Evolutionary conservation across 2,797 vertebrate genomes (phyloP).

Genomic region (Neopelma chrysocephalum): DNA sequence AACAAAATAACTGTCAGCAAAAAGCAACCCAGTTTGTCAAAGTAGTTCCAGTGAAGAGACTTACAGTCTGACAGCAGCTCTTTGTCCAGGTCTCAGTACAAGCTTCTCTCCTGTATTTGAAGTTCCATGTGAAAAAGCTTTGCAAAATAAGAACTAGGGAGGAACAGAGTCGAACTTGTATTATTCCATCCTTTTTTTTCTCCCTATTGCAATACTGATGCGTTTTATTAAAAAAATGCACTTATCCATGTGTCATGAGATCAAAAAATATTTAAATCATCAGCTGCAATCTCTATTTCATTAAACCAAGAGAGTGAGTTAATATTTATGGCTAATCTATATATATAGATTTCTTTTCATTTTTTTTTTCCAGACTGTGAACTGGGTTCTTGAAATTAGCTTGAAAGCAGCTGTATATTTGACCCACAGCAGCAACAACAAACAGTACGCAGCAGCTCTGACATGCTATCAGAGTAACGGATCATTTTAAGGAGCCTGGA

Average conservation of each 20-base stretch:
- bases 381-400: conserved; percentile 27
- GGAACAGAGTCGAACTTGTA: neutral
- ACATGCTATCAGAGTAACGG: conserved; percentile 61
- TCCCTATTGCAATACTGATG: neutral
- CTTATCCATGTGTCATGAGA: neutral
- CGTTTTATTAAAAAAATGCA: neutral
- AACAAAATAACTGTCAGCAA: neutral
- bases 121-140: neutral
- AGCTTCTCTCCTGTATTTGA: neutral
- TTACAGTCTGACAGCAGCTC: neutral
- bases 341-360: neutral
- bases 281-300: neutral
- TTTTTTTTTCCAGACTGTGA: neutral
- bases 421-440: conserved; percentile 62
- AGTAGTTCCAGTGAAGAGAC: neutral
- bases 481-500: conserved; percentile 75
- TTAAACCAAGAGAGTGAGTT: neutral
- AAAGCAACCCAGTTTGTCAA: neutral
- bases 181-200: neutral
- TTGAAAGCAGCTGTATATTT: conserved; percentile 31
- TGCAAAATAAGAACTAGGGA: neutral
- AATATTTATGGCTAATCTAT: neutral
- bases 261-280: neutral
- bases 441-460: conserved; percentile 60
- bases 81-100: neutral